Conservation (phyloP, 2,888 invertebrate species). For the Dynastes hyllus region DNA sequence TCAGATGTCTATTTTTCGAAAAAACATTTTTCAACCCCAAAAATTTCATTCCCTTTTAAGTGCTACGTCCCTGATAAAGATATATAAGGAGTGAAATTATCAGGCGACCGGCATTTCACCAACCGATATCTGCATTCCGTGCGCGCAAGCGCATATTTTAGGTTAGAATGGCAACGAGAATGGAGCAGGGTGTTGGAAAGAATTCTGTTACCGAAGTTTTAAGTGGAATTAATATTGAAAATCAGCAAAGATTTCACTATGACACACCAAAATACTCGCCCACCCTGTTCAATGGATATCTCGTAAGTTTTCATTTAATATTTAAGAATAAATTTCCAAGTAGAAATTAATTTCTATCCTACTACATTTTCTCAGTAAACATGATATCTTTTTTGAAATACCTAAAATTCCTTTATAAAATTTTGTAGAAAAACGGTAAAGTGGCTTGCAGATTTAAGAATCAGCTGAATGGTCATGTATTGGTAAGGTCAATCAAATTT, state of each 20-base stretch:
- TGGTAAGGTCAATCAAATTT: conserved; percentile 47
- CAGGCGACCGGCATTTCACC: conserved; percentile 53
- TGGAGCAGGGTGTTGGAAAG: conserved; percentile 58
- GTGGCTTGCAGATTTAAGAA: conserved; percentile 47
- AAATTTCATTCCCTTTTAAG: too few species aligned
- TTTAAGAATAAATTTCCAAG: neutral
- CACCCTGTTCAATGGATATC: conserved; percentile 57
- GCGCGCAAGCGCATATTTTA: conserved; percentile 56
- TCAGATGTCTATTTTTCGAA: conserved; percentile 49
- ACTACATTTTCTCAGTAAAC: conserved; percentile 4
- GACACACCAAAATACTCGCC: conserved; percentile 53
- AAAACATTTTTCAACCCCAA: too few species aligned
- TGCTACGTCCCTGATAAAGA: conserved; percentile 38
- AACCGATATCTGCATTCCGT: conserved; percentile 45
- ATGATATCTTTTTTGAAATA: neutral
- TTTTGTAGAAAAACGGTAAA: conserved; percentile 51
- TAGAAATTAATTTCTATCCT: neutral
- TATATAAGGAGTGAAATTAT: conserved; percentile 50
- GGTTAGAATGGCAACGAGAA: conserved; percentile 59
- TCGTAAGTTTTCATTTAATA: conserved; percentile 55
- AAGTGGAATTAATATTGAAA: conserved; percentile 57
- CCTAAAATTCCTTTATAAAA: neutral
- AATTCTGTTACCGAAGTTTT: conserved; percentile 56
- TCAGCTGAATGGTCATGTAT: conserved; percentile 52
- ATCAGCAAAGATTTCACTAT: conserved; percentile 46